Evolutionary conservation across 2,113 vertebrate species (phyloP).

Genomic region (Scatophagus argus): DNA sequence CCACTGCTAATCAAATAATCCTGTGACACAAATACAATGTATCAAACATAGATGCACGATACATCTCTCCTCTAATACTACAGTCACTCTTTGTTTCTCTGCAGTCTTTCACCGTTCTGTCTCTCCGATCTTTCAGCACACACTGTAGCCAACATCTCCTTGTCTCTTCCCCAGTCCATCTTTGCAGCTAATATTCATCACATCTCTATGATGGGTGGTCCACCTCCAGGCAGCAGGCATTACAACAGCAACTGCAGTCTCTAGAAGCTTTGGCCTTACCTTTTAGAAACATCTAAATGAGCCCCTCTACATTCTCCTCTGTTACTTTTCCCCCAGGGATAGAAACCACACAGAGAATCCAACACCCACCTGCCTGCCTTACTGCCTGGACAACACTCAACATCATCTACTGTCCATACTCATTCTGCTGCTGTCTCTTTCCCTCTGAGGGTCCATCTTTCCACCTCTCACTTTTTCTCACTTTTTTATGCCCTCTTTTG

Average conservation of each 20-base stretch:
- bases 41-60: background rate
- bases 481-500: constrained; percentile 61
- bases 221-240: constrained; percentile 54
- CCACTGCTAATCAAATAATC: constrained; percentile 22
- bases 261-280: constrained; percentile 65
- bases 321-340: constrained; percentile 60
- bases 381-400: constrained; percentile 68
- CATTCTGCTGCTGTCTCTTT: constrained; percentile 24
- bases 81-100: constrained; percentile 18
- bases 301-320: constrained; percentile 63
- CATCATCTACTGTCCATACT: constrained; percentile 50
- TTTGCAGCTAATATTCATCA: constrained; percentile 31
- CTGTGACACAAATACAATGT: constrained; percentile 3
- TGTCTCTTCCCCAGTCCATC: constrained; percentile 13
- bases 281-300: constrained; percentile 67
- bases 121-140: constrained; percentile 16
- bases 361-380: constrained; percentile 53
- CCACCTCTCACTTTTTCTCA: constrained; percentile 37
- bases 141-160: constrained; percentile 11
- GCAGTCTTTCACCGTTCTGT: constrained; percentile 20
- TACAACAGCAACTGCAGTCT: constrained; percentile 51
- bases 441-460: constrained; percentile 17
- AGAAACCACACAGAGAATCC: constrained; percentile 59
- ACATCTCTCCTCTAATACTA: background rate
- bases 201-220: constrained; percentile 54